Evolutionary conservation across 2,113 vertebrate species (phyloP).

Genomic region (Corythoichthys haematopterus): DNA sequence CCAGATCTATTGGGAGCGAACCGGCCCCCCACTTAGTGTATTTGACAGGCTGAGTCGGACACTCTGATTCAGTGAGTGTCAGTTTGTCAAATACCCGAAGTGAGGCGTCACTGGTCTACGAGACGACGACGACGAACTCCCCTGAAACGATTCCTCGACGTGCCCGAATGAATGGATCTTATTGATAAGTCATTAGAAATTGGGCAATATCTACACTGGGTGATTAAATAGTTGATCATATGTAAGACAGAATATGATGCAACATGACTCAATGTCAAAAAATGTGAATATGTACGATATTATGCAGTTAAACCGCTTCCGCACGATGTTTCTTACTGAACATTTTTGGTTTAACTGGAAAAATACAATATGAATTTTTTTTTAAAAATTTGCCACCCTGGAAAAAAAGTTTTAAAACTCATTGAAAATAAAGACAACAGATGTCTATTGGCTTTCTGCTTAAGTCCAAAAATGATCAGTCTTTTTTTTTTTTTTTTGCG

Average conservation of each 20-base stretch:
- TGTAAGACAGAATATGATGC: neutral
- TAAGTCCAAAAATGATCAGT: constrained; percentile 18
- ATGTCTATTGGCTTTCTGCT: neutral
- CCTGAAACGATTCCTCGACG: neutral
- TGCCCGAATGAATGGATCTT: neutral
- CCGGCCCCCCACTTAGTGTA: constrained; percentile 89
- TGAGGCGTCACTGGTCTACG: constrained; percentile 76
- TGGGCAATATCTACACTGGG: no score
- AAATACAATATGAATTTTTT: no score
- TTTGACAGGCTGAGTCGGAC: constrained; percentile 97
- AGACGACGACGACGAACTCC: neutral
- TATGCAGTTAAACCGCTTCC: neutral
- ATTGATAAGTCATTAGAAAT: neutral
- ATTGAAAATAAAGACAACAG: neutral
- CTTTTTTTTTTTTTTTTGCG: neutral
- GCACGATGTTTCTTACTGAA: neutral
- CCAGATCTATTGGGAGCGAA: constrained; percentile 12
- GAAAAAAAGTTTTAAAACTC: neutral
- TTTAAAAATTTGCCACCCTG: no score
- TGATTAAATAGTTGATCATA: neutral
- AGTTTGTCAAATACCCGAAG: constrained; percentile 99
- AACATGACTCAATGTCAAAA: neutral
- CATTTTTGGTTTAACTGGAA: neutral
- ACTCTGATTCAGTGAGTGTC: constrained; percentile 93
- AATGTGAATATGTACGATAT: neutral